A percentile compares a stretch with the other conserved stretches of the same genome.
Evolutionary conservation across 2,888 invertebrate genomes (phyloP).

Genomic region (Caenorhabditis drosophilae): DNA sequence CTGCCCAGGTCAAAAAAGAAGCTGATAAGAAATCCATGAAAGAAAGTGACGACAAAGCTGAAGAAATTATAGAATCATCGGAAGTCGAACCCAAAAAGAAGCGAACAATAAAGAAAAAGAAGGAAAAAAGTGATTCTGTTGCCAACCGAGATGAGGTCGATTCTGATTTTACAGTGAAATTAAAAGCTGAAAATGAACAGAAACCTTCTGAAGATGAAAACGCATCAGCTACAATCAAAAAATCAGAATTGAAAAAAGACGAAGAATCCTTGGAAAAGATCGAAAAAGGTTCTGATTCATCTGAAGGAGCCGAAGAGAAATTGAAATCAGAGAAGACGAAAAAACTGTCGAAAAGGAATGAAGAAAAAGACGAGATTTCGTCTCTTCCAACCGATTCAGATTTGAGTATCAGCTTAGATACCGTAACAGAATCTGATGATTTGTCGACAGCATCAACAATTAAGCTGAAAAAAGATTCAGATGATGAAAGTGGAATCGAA

Average conservation of each 20-base stretch:
- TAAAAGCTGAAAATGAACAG: slow-evolving; percentile 4
- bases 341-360: slow-evolving; percentile 1
- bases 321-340: slow-evolving; percentile 6
- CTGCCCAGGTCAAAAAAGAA: slow-evolving; percentile 2
- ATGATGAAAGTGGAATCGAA: slow-evolving; percentile 36
- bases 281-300: slow-evolving; percentile 5
- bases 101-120: not conserved
- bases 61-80: too few relatives aligned
- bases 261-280: slow-evolving; percentile 3
- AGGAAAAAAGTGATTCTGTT: not conserved
- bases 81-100: too few relatives aligned
- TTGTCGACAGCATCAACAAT: slow-evolving; percentile 20
- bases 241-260: not conserved
- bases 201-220: slow-evolving; percentile 5
- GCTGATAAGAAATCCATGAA: not conserved
- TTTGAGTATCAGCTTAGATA: slow-evolving; percentile 26
- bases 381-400: slow-evolving; percentile 21
- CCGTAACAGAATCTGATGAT: slow-evolving; percentile 28
- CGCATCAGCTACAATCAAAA: too few relatives aligned
- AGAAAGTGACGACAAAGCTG: too few relatives aligned
- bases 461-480: slow-evolving; percentile 25
- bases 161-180: not conserved
- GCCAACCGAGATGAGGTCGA: slow-evolving; percentile 9
- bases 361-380: slow-evolving; percentile 18
- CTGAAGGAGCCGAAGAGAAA: slow-evolving; percentile 8